Percentiles rank a stretch among this genome's conserved stretches.
Evolutionary conservation across 2,888 invertebrate species (phyloP).

Genomic region (Dolomedes plantarius): DNA sequence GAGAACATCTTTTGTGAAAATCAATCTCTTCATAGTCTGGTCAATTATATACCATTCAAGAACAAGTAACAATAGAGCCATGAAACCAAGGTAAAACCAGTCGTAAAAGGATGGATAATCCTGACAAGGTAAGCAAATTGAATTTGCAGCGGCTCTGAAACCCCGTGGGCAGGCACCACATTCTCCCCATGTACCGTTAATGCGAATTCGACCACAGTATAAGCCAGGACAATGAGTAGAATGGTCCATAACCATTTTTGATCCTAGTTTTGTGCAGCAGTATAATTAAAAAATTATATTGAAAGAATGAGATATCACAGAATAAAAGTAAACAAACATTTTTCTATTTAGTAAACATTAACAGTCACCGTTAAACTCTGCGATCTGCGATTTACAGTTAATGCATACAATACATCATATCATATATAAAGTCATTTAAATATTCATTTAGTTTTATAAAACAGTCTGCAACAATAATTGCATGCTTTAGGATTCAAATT

Average conservation of each 20-base stretch:
- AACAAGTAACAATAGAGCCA: slow-evolving; percentile 90
- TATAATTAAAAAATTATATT: slow-evolving; percentile 13
- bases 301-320: no score
- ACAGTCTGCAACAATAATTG: no score
- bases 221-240: slow-evolving; percentile 83
- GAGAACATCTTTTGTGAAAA: slow-evolving; percentile 85
- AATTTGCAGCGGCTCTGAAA: slow-evolving; percentile 75
- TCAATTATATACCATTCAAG: slow-evolving; percentile 96
- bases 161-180: slow-evolving; percentile 82
- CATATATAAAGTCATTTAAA: no score
- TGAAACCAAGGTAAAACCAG: slow-evolving; percentile 95
- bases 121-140: slow-evolving; percentile 86
- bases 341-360: no score
- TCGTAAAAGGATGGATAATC: slow-evolving; percentile 89
- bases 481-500: no score
- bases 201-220: slow-evolving; percentile 86
- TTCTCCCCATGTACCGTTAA: slow-evolving; percentile 84
- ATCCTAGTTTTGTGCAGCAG: no score
- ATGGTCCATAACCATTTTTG: slow-evolving; percentile 65
- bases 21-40: slow-evolving; percentile 79
- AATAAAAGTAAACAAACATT: background rate
- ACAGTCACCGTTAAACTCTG: no score
- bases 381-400: no score
- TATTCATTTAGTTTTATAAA: no score
- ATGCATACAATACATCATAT: no score